These are phyloP conservation scores for Carabus problematicus DNA, from an alignment of 2,888 invertebrate genomes.

Conservation along the genomic window DNA sequence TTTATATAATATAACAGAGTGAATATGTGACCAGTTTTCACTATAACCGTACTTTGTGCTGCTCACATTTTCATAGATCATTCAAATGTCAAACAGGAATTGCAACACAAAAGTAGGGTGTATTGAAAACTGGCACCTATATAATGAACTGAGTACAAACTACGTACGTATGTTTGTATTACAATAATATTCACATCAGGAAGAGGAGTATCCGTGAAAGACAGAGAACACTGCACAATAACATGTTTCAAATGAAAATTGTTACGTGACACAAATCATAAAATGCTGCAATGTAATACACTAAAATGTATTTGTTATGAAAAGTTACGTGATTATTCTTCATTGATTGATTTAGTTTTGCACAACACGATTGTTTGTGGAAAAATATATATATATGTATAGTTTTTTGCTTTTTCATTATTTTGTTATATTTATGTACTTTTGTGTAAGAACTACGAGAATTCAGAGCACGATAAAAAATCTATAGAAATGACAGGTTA, in stretches of 20 bases:
- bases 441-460: conserved; percentile 40
- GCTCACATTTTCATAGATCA: conserved; percentile 21
- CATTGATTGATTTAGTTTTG: neutral
- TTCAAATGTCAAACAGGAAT: conserved; percentile 14
- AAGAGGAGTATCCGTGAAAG: neutral
- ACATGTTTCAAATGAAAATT: neutral
- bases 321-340: too few relatives aligned
- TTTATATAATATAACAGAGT: conserved; percentile 22
- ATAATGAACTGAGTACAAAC: too few relatives aligned
- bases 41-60: conserved; percentile 37
- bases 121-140: conserved; percentile 28
- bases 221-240: too few relatives aligned
- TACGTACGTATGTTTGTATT: too few relatives aligned
- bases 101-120: conserved; percentile 35
- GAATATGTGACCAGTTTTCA: conserved; percentile 24
- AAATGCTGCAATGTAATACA: too few relatives aligned
- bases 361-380: conserved; percentile 37
- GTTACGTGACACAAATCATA: neutral
- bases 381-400: conserved; percentile 40
- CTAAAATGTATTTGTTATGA: too few relatives aligned
- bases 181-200: neutral
- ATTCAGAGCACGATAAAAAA: conserved; percentile 38
- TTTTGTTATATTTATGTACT: conserved; percentile 18
- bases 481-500: conserved; percentile 40
- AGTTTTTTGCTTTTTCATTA: conserved; percentile 10